Conservation (phyloP, 2,888 invertebrate genomes). For the Balanococcus diminutus region DNA sequence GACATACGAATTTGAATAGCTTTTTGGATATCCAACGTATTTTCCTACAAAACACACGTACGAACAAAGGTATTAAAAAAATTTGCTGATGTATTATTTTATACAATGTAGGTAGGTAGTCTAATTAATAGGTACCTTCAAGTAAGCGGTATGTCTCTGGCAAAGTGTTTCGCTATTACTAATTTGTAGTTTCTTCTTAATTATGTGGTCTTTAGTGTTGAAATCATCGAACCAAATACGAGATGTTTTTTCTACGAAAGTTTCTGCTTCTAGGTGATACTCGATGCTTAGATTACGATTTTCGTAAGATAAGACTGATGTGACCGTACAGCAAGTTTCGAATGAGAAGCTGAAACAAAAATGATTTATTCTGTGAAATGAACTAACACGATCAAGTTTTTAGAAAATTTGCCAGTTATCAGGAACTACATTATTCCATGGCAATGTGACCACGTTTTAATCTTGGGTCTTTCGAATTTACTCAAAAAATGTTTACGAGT, state of each 20-base stretch:
- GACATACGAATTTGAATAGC: constrained; percentile 79
- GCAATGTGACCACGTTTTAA: too few relatives aligned
- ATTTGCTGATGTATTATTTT: neutral
- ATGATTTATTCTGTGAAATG: too few relatives aligned
- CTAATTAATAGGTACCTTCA: constrained; percentile 69
- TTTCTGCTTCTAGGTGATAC: constrained; percentile 83
- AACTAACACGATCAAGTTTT: too few relatives aligned
- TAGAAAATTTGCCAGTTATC: too few relatives aligned
- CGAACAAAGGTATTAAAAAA: neutral
- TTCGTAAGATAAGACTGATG: constrained; percentile 63
- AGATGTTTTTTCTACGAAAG: constrained; percentile 77
- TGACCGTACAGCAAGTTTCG: constrained; percentile 81
- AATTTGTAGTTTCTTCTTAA: constrained; percentile 57
- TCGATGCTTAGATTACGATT: constrained; percentile 67
- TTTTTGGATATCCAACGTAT: constrained; percentile 84
- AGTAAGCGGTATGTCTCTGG: constrained; percentile 78
- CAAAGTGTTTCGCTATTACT: constrained; percentile 66
- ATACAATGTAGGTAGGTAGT: neutral
- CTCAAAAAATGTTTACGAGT: too few relatives aligned
- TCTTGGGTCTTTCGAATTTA: too few relatives aligned
- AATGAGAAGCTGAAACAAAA: constrained; percentile 71
- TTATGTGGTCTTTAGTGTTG: neutral
- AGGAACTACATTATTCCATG: too few relatives aligned
- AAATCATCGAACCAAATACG: constrained; percentile 74
- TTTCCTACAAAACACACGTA: constrained; percentile 65